Base-by-base conservation (phyloP, 2,888 invertebrate species). In the Gisinianus flammeolus region DNA sequence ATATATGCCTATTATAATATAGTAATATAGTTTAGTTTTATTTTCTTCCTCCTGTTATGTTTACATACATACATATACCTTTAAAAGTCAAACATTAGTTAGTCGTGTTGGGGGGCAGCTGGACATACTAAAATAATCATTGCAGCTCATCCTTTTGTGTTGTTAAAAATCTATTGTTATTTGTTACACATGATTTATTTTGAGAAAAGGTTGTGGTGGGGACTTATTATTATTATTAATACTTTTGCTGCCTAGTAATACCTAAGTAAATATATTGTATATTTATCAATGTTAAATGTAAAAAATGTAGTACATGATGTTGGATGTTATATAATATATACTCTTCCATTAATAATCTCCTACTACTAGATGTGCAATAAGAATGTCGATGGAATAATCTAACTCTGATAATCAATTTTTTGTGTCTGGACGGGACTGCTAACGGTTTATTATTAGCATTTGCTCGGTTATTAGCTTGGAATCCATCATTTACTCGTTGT, bases 121-220 rank as follows among this genome's bases (percentile, higher is more conserved):
- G 72, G 62, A 56, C 72, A 58, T 56, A 72, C 72, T 62, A 30
- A 56, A 70, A 71, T 71, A 71, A 28, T 71, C 12, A 62, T 44
- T 66, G 74, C 74, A 64, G 66, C 74, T 74, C 22, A 64, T 62
- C 66, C 10, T 62, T 74, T 62, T 74, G 74, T 74, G 74, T 74
- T 74, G 74, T 74, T 66, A 66, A 58, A 58, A 62, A 16, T 74
- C 67, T 76, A 56, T 76, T 76, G 67, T 76, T 31, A 68, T 68
- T 66, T 75, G 67, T 75, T 66, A 75, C 56, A 56, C 68, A 68
- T 76, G 12, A 28, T 74, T 64, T n/a, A 66, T 74, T 74, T 76
- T 68, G 69, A 76, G 28, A n/a, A 54, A 58, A 58, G 76, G 76
- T 76, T 76, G 76, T 76, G 76, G 76, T 76, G 68, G 76, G 68